These are phyloP conservation scores for Trogon surrucura DNA, from an alignment of 2,113 vertebrate genomes.

Conservation along the genomic window DNA sequence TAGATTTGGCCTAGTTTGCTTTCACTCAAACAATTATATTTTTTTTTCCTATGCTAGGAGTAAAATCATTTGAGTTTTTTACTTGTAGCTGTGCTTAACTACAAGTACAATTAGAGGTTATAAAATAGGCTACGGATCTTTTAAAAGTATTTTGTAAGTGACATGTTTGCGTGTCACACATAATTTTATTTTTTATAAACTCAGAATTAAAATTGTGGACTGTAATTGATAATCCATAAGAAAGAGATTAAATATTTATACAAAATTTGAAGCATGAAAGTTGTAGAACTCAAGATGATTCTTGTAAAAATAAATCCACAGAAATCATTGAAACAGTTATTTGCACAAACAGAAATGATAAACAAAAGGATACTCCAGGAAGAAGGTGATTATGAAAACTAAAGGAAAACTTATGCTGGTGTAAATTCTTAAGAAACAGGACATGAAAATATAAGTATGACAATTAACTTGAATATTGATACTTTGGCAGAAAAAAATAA, in stretches of 20 bases:
- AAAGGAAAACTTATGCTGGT: background rate
- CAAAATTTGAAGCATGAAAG: background rate
- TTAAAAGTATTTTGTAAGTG: background rate
- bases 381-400: background rate
- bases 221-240: background rate
- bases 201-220: background rate
- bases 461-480: background rate
- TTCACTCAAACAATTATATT: background rate
- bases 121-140: background rate
- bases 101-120: background rate
- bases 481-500: background rate
- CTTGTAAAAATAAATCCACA: background rate
- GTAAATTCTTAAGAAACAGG: background rate
- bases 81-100: background rate
- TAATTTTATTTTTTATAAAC: background rate
- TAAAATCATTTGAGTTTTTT: background rate
- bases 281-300: conserved; percentile 1
- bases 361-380: background rate
- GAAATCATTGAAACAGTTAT: background rate
- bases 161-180: background rate
- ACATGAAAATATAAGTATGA: background rate
- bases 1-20: background rate
- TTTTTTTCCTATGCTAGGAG: background rate
- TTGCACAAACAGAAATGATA: background rate
- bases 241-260: background rate